Conservation (phyloP, 2,888 invertebrate genomes). For the Brenthis hecate region DNA sequence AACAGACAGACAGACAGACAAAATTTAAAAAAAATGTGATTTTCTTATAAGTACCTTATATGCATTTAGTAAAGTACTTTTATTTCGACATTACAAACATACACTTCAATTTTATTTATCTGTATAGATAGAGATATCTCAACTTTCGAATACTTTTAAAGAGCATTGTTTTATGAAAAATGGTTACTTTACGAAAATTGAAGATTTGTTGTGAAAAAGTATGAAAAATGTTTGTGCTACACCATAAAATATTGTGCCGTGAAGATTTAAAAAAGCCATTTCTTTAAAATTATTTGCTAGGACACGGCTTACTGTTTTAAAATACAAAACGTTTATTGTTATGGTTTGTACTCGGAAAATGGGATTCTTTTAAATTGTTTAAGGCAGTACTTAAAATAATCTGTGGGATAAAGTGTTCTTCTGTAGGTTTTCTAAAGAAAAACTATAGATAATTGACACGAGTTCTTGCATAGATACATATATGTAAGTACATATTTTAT, state of each 20-base stretch:
- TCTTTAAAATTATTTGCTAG: background rate
- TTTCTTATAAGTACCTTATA: too few species aligned
- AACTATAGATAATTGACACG: too few species aligned
- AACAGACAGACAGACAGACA: too few species aligned
- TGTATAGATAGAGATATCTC: too few species aligned
- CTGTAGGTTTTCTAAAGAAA: too few species aligned
- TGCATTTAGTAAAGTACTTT: too few species aligned
- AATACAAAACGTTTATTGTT: background rate
- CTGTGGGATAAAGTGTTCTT: too few species aligned
- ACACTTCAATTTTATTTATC: too few species aligned
- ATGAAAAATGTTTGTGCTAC: constrained; percentile 1
- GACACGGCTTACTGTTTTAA: constrained; percentile 1
- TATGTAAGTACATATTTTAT: too few species aligned
- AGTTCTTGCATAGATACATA: too few species aligned
- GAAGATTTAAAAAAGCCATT: constrained; percentile 1
- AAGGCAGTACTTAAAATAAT: background rate
- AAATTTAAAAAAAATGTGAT: too few species aligned
- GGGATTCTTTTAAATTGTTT: background rate
- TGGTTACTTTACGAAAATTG: background rate
- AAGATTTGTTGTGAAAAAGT: background rate
- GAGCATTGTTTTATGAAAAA: background rate
- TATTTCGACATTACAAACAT: too few species aligned
- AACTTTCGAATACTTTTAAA: background rate
- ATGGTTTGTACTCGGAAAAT: background rate
- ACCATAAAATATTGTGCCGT: background rate